These are phyloP conservation scores for Thaleichthys pacificus DNA, from an alignment of 2,797 vertebrate genomes.

Conservation along the genomic window DNA sequence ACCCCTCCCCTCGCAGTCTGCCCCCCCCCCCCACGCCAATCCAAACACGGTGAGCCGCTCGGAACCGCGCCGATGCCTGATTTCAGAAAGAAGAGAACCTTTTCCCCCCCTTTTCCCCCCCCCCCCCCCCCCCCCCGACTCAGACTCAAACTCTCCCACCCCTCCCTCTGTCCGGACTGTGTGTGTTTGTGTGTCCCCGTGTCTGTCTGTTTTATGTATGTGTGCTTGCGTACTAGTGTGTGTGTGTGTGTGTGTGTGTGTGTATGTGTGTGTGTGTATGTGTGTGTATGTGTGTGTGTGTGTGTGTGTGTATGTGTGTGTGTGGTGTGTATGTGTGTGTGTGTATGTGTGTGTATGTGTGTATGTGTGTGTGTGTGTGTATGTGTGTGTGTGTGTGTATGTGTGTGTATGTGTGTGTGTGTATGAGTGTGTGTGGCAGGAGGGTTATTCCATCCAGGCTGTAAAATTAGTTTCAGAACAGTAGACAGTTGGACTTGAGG, in stretches of 20 bases:
- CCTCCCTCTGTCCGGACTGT: slow-evolving; percentile 41
- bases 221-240: background rate
- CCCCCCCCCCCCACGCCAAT: slow-evolving; percentile 78
- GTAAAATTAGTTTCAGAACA: slow-evolving; percentile 82
- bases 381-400: slow-evolving; percentile 6
- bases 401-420: slow-evolving; percentile 16
- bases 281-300: background rate
- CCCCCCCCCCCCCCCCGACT: slow-evolving; percentile 31
- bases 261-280: slow-evolving; percentile 51
- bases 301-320: background rate
- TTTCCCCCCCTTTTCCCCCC: slow-evolving; percentile 21
- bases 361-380: background rate
- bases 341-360: slow-evolving; percentile 49
- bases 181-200: slow-evolving; percentile 35
- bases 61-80: slow-evolving; percentile 74
- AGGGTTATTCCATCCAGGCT: slow-evolving; percentile 79
- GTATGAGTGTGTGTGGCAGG: slow-evolving; percentile 25
- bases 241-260: slow-evolving; percentile 26
- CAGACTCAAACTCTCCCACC: slow-evolving; percentile 57
- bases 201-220: background rate
- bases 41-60: slow-evolving; percentile 74
- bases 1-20: slow-evolving; percentile 43
- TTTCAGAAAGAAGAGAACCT: slow-evolving; percentile 78
- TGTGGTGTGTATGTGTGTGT: slow-evolving; percentile 16
- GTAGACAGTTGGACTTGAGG: slow-evolving; percentile 77